Percentiles rank a stretch among this genome's conserved stretches.
These are phyloP conservation scores for Pteria penguin DNA, from an alignment of 2,888 invertebrate species.

Conservation along the genomic window DNA sequence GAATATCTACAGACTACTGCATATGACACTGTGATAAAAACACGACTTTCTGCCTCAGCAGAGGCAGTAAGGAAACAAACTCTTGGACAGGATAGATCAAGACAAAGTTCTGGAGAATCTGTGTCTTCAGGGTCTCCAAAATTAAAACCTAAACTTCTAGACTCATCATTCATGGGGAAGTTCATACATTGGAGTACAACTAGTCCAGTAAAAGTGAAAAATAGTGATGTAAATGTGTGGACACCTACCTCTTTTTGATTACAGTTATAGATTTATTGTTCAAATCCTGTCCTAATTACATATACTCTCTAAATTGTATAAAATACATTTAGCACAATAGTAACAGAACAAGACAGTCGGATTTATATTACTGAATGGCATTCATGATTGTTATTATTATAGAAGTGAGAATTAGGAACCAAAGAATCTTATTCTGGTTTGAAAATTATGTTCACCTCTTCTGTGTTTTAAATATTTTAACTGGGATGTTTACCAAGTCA, in stretches of 20 bases:
- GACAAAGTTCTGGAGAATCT: not conserved
- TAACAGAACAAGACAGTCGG: no score
- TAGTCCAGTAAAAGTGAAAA: not conserved
- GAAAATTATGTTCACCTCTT: no score
- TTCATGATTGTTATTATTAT: no score
- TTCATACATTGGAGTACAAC: not conserved
- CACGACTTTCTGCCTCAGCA: not conserved
- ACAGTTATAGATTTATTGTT: no score
- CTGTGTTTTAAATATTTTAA: no score
- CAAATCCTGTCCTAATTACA: no score
- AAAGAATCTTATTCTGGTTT: no score
- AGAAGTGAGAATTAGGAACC: no score
- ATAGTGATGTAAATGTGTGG: not conserved
- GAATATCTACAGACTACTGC: not conserved
- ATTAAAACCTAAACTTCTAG: not conserved
- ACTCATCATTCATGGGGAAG: not conserved
- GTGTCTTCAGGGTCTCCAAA: not conserved
- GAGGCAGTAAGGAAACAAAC: not conserved
- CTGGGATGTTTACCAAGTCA: no score
- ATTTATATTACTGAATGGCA: no score
- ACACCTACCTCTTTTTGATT: not conserved
- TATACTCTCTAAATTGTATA: no score
- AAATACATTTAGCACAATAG: no score
- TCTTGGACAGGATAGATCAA: not conserved
- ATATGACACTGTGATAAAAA: not conserved